These are phyloP conservation scores for Casuarius casuarius DNA, from an alignment of 2,113 vertebrate genomes.

Conservation along the genomic window DNA sequence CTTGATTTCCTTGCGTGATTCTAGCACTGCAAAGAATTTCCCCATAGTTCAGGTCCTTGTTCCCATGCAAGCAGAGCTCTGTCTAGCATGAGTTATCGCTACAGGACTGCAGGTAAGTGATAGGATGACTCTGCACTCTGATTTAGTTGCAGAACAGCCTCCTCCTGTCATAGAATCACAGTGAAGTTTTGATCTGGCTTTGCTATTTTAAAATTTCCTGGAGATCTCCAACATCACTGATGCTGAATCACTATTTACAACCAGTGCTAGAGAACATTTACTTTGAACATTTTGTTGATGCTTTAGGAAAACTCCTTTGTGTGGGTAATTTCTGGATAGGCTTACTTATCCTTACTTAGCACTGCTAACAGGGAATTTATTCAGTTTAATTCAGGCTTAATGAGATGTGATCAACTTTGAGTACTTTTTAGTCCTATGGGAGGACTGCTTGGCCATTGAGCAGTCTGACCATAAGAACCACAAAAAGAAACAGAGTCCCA, in stretches of 20 bases:
- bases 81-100: neutral
- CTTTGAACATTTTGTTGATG: neutral
- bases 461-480: neutral
- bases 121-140: neutral
- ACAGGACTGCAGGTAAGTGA: neutral
- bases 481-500: neutral
- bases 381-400: neutral
- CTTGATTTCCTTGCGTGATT: neutral
- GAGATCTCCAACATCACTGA: neutral
- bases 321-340: neutral
- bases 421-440: neutral
- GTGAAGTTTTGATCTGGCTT: neutral
- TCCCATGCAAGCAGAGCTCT: neutral
- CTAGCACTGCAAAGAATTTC: neutral
- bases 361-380: neutral
- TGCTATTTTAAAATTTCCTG: neutral
- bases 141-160: neutral
- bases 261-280: neutral
- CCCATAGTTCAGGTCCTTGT: accelerated
- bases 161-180: neutral
- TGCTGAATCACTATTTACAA: neutral
- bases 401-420: neutral
- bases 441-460: neutral
- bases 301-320: neutral
- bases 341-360: neutral